Percentiles rank a stretch among this genome's conserved stretches.
Conservation (phyloP, 2,113 vertebrate genomes). For the Diadophis punctatus region DNA sequence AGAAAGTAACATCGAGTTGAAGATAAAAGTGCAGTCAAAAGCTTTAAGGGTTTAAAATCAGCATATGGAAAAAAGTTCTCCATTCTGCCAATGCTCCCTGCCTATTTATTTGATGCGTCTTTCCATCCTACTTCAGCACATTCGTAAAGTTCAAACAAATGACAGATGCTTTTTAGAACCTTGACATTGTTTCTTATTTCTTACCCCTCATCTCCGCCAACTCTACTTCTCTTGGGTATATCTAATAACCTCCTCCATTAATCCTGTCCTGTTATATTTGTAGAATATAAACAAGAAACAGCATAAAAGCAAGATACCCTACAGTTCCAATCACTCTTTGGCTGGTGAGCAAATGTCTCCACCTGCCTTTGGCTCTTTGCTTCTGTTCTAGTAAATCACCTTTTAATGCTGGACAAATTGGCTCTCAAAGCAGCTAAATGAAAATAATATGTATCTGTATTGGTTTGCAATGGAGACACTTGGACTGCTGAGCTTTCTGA, state of each 20-base stretch:
- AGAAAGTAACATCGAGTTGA: slow-evolving; percentile 20
- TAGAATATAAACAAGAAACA: not conserved
- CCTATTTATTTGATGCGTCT: slow-evolving; percentile 45
- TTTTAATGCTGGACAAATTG: slow-evolving; percentile 54
- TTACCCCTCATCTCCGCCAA: not conserved
- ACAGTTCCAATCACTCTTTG: not conserved
- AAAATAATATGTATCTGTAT: slow-evolving; percentile 54
- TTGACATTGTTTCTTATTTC: not conserved
- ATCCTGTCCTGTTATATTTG: not conserved
- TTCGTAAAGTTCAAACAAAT: slow-evolving; percentile 26
- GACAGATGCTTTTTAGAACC: slow-evolving; percentile 6
- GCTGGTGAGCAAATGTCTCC: not conserved
- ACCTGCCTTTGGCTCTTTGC: slow-evolving; percentile 43
- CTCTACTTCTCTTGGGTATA: not conserved
- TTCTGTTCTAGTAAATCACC: slow-evolving; percentile 52
- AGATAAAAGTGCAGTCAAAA: not conserved
- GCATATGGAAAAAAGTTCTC: slow-evolving; percentile 11
- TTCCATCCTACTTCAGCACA: slow-evolving; percentile 8
- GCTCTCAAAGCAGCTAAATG: slow-evolving; percentile 51
- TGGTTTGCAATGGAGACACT: slow-evolving; percentile 34
- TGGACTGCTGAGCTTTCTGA: slow-evolving; percentile 14
- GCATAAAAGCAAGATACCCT: not conserved
- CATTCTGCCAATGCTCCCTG: not conserved
- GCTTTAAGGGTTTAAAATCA: slow-evolving; percentile 19
- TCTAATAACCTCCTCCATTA: not conserved